phyloP scores from a whole-genome alignment of 2,888 invertebrate genomes.

The Acleris holmiana region DNA sequence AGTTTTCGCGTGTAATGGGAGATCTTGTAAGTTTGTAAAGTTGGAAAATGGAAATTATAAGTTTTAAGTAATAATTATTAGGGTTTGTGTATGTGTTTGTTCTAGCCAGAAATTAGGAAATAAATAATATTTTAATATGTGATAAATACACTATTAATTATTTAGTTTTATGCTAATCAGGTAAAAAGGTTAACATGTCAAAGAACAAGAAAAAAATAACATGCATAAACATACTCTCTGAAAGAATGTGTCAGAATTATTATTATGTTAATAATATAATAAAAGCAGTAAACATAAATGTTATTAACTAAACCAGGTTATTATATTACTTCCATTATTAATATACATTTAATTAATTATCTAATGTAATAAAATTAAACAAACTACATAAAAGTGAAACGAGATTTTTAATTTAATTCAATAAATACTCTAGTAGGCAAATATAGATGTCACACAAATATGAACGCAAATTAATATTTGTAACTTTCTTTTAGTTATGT shows the following conservation, averaged over 20 bases:
- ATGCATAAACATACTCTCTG: not conserved
- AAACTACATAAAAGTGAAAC: slow-evolving; percentile 10
- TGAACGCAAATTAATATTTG: slow-evolving; percentile 20
- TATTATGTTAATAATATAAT: too few relatives aligned
- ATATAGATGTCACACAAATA: slow-evolving; percentile 6
- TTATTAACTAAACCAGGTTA: too few relatives aligned
- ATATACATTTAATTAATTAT: not conserved
- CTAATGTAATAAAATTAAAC: not conserved
- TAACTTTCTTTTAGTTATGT: slow-evolving; percentile 41
- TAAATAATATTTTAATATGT: too few relatives aligned
- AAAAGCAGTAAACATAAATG: too few relatives aligned
- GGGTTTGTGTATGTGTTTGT: too few relatives aligned
- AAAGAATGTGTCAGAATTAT: too few relatives aligned
- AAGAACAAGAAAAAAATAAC: not conserved
- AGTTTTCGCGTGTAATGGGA: not conserved
- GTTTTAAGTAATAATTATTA: too few relatives aligned
- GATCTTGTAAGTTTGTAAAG: not conserved
- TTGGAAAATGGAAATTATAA: too few relatives aligned
- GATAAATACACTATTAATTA: too few relatives aligned
- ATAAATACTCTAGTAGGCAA: slow-evolving; percentile 28
- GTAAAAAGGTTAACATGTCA: too few relatives aligned
- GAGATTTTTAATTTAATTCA: slow-evolving; percentile 19
- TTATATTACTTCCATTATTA: not conserved
- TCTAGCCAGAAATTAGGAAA: too few relatives aligned
- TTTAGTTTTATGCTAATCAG: too few relatives aligned